Percentiles rank a stretch among this genome's conserved stretches.
These are phyloP conservation scores for Equus przewalskii DNA, from an alignment of 2,113 vertebrate species.

Conservation along the genomic window DNA sequence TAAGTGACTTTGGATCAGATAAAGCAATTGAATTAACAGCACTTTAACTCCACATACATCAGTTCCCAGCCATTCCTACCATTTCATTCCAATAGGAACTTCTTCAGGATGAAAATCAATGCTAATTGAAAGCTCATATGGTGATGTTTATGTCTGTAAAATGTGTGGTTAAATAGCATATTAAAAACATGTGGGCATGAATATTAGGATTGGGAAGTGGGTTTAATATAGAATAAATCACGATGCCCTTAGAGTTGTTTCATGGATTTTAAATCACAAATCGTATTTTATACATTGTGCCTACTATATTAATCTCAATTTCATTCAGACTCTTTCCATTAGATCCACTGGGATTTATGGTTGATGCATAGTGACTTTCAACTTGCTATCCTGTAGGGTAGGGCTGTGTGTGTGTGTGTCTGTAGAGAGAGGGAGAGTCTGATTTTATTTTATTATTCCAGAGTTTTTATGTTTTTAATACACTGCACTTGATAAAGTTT, in stretches of 20 bases:
- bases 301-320: slow-evolving; percentile 74
- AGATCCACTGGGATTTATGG: slow-evolving; percentile 40
- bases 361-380: slow-evolving; percentile 59
- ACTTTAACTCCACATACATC: slow-evolving; percentile 86
- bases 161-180: slow-evolving; percentile 84
- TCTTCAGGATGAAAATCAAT: slow-evolving; percentile 88
- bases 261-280: slow-evolving; percentile 75
- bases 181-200: slow-evolving; percentile 80
- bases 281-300: slow-evolving; percentile 56
- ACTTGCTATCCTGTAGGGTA: not conserved
- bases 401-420: not conserved
- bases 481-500: not conserved
- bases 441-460: slow-evolving; percentile 17
- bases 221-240: slow-evolving; percentile 78
- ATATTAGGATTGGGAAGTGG: slow-evolving; percentile 75
- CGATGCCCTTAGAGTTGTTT: slow-evolving; percentile 66
- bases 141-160: slow-evolving; percentile 87
- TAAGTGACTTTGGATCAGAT: slow-evolving; percentile 91
- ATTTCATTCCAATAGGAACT: slow-evolving; percentile 82
- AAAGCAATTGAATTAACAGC: slow-evolving; percentile 89
- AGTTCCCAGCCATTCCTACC: slow-evolving; percentile 84
- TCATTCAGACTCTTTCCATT: slow-evolving; percentile 34
- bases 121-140: slow-evolving; percentile 89
- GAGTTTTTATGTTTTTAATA: not conserved
- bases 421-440: not conserved